Evolutionary conservation across 2,888 invertebrate genomes (phyloP).

Genomic region (Lingula anatina): DNA sequence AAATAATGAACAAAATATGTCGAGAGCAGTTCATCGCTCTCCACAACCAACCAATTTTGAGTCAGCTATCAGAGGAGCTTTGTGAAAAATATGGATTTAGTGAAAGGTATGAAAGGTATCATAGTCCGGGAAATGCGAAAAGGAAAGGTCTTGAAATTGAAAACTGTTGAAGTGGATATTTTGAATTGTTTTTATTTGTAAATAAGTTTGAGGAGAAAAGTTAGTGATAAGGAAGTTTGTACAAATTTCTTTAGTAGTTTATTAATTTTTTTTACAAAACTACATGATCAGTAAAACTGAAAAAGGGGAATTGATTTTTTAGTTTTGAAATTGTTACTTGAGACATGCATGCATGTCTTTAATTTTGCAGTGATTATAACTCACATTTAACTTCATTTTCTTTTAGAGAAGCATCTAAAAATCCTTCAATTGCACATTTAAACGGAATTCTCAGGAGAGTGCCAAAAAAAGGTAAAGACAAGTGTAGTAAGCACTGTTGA

Average conservation of each 20-base stretch:
- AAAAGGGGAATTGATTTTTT: too few relatives aligned
- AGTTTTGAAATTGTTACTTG: too few relatives aligned
- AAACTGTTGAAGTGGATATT: background rate
- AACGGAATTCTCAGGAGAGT: slow-evolving; percentile 15
- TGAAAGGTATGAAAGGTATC: slow-evolving; percentile 3
- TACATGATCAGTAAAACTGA: too few relatives aligned
- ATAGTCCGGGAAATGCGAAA: background rate
- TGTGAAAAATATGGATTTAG: slow-evolving; percentile 31
- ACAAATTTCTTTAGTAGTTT: background rate
- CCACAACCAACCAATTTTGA: slow-evolving; percentile 86
- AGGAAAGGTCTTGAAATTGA: background rate
- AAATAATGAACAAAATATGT: slow-evolving; percentile 86
- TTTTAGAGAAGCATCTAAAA: too few relatives aligned
- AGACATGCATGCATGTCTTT: too few relatives aligned
- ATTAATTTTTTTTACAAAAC: background rate
- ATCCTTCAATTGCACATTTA: too few relatives aligned
- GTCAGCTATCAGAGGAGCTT: slow-evolving; percentile 75
- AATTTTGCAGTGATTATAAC: too few relatives aligned
- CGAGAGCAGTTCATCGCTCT: slow-evolving; percentile 97
- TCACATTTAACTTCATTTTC: too few relatives aligned
- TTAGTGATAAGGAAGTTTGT: background rate
- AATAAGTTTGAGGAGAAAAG: background rate
- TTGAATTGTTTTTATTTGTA: too few relatives aligned
- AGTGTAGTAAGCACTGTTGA: too few relatives aligned
- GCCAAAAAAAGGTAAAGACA: slow-evolving; percentile 22